Evolutionary conservation across 1,140 invertebrate species (phyloP), one percentile per base, ranked within the genome.

Genomic region (Drosophila eugracilis): DNA sequence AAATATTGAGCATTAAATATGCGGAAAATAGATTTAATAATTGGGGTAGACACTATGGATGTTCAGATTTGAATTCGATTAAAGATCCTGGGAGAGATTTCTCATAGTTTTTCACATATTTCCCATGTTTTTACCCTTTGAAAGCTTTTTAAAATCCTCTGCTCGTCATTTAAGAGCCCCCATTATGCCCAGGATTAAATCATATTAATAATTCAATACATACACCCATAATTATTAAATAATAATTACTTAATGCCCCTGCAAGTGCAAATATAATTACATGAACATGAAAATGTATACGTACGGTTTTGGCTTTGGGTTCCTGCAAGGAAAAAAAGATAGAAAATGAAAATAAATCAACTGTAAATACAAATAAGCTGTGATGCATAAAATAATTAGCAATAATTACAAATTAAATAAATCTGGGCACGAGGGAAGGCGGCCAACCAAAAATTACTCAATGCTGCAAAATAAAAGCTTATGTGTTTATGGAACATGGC

Each of bases 241-340:
- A 72, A 14, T 53, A 62, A 73, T 39, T 49, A 41, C 7, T 36
- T 47, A 53, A 48, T 48, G 28, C 30, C 41, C 17, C 30, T 7
- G 34, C 17, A 32, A 14, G 30, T 21, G 41, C n/a, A 34, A 53
- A 73, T 15, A 30, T 28, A 67, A 44, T 66, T 34, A 28, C 37
- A 36, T 65, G 14, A 34, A 28, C 37, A 36, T 65, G 14, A 52
- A 66, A 30, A 15, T 41, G 17, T 60, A 80, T 90, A 91, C 89
- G 50, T 91, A 91, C 89, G 75, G 83, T 75, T 74, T 91, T 91
- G 48, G 81, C 66, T 88, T 91, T 91, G 70, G 89, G 89, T 85
- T 91, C 89, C 89, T 91, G 89, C 34, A 72, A 84, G 71, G 10
- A 57, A 59, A 55, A 80, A 66, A 42, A 49, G 47, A 60, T 21